Evolutionary conservation across 2,113 vertebrate genomes (phyloP).

Genomic region (Eulemur macaco): DNA sequence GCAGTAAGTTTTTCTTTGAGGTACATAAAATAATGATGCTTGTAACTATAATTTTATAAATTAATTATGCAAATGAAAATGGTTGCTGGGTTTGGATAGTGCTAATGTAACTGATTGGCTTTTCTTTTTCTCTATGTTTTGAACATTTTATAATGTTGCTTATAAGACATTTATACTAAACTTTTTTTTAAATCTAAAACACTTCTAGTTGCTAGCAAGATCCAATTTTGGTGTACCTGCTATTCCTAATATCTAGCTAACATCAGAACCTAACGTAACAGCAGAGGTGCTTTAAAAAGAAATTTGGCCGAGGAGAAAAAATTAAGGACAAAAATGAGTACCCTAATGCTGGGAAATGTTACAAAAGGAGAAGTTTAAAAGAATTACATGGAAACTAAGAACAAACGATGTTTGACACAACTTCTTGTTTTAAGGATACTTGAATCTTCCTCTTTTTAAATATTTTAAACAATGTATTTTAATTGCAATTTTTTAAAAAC

Average conservation of each 20-base stretch:
- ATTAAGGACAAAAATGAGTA: neutral
- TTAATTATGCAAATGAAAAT: neutral
- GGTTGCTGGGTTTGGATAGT: neutral
- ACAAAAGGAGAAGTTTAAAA: neutral
- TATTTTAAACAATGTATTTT: neutral
- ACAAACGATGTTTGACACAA: neutral
- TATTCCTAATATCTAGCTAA: neutral
- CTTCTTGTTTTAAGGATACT: conserved; percentile 2
- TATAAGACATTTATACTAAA: neutral
- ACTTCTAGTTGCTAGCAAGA: neutral
- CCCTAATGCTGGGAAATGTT: neutral
- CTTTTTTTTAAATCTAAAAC: neutral
- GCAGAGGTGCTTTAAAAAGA: neutral
- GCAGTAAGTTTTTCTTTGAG: neutral
- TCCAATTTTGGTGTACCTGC: neutral
- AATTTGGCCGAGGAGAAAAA: neutral
- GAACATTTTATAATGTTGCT: neutral
- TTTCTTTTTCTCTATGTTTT: conserved; percentile 9
- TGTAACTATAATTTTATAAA: neutral
- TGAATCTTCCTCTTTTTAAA: conserved; percentile 14
- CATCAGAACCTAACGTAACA: neutral
- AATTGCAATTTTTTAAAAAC: neutral
- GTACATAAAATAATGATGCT: neutral
- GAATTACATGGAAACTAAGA: neutral
- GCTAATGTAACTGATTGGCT: neutral